These are phyloP conservation scores for Perccottus glenii DNA, from an alignment of 2,113 vertebrate species.

Conservation along the genomic window DNA sequence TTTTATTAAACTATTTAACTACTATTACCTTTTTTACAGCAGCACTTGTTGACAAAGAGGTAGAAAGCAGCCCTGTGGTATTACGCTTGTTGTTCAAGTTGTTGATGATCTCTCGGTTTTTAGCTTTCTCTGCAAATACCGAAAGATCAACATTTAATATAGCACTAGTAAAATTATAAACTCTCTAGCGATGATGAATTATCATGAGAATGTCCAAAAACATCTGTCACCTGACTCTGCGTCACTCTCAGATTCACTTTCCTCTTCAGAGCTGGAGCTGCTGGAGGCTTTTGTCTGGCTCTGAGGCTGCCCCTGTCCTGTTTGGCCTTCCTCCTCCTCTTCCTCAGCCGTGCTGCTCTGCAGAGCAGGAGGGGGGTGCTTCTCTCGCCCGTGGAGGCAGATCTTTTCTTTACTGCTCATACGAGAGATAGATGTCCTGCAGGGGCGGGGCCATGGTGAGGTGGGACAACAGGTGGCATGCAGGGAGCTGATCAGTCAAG, in stretches of 20 bases:
- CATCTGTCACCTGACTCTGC: slow-evolving; percentile 75
- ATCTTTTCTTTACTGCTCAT: slow-evolving; percentile 86
- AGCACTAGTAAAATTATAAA: neutral
- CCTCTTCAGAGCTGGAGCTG: slow-evolving; percentile 84
- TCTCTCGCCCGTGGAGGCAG: slow-evolving; percentile 82
- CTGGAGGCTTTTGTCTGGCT: slow-evolving; percentile 77
- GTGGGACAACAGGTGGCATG: slow-evolving; percentile 76
- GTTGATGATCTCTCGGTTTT: slow-evolving; percentile 84
- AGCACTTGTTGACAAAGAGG: slow-evolving; percentile 63
- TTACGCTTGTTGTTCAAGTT: slow-evolving; percentile 86
- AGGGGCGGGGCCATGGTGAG: slow-evolving; percentile 65
- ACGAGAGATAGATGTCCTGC: slow-evolving; percentile 86
- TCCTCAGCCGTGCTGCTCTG: slow-evolving; percentile 76
- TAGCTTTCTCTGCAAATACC: slow-evolving; percentile 79
- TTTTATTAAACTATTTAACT: neutral
- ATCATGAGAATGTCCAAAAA: neutral
- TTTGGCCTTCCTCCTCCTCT: slow-evolving; percentile 78
- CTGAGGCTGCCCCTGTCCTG: slow-evolving; percentile 53
- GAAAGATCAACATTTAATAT: neutral
- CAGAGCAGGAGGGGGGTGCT: slow-evolving; percentile 78
- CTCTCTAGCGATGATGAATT: neutral
- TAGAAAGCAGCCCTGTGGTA: slow-evolving; percentile 67
- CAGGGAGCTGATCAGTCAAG: slow-evolving; percentile 78
- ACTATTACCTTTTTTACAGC: slow-evolving; percentile 74
- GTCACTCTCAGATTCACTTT: slow-evolving; percentile 82